Base-by-base conservation (phyloP, 2,797 vertebrate genomes). In the Nasua narica region DNA sequence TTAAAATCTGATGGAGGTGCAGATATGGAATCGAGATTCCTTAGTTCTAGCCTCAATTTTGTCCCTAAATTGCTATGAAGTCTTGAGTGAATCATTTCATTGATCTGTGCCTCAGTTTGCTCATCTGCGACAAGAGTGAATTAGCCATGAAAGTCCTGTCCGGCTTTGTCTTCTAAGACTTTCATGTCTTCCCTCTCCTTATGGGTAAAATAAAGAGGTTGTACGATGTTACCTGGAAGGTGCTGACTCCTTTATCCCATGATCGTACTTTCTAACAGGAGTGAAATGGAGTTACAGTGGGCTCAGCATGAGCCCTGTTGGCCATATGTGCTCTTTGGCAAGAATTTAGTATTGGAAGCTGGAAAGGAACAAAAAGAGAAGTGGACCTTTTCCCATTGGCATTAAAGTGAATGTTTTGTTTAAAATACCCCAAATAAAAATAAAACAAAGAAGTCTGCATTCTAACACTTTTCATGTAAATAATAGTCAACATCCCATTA, bases 401-500 rank as follows among this genome's bases (percentile, higher is more conserved):
- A 78, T 84, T 76, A 37, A 93, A 83, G 23, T 48, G 27, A 96
- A 56, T 74, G 32, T 40, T 90, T 96, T 78, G n/a, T 60, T 96
- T 90, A 54, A 90, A 95, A 60, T 95, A 15, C 29, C 43, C 65
- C 0, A 90, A 88, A 91, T 83, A 85, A 87, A 94, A 91, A 50
- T 76, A 93, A 95, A 91, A 78, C 69, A 94, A 91, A 90, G 25
- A 27, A 95, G n/a, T 65, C 74, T 70, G 40, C 32, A 81, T 96
- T 94, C 95, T 82, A 92, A 83, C 40, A 86, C 93, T 93, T 95
- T 95, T 87, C 69, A 62, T 52, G 48, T 89, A 83, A 89, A 86
- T 78, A 81, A 35, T 74, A 96, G 94, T 91, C 50, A 96, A 72
- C 3, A 91, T 95, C 37, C 62, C 56, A 91, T 72, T 95, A 91